Conservation (phyloP, 2,888 invertebrate genomes). For the Dryomyza anilis region DNA sequence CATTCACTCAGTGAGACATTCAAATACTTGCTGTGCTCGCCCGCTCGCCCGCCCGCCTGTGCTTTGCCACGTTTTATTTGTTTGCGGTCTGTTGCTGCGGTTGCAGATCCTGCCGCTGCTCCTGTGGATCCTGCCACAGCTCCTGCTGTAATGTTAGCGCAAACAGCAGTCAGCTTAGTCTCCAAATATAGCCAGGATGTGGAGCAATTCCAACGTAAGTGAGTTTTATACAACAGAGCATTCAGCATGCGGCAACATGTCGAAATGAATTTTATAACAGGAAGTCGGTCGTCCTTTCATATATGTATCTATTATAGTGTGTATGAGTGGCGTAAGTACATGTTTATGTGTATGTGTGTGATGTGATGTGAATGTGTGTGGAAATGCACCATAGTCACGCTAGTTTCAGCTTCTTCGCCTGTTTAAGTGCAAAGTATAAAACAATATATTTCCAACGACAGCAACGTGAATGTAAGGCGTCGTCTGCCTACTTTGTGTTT, state of each 20-base stretch:
- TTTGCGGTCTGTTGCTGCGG: slow-evolving; percentile 5
- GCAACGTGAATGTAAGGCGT: neutral
- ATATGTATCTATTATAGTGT: neutral
- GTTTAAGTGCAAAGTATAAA: neutral
- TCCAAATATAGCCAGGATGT: slow-evolving; percentile 6
- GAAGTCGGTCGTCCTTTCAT: neutral
- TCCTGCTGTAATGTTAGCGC: neutral
- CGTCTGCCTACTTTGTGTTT: no score
- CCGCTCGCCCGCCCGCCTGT: neutral
- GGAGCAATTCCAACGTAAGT: slow-evolving; percentile 7
- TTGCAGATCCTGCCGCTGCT: neutral
- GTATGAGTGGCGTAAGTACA: neutral
- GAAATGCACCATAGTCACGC: neutral
- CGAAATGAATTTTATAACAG: slow-evolving; percentile 21
- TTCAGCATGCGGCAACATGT: slow-evolving; percentile 13
- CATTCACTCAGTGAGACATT: neutral
- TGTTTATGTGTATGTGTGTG: neutral
- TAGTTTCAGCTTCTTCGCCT: neutral
- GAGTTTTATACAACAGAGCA: slow-evolving; percentile 17
- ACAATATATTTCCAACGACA: slow-evolving; percentile 8
- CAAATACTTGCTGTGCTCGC: neutral
- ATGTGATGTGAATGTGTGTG: neutral
- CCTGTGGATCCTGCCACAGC: neutral
- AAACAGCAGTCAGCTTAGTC: neutral
- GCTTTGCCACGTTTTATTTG: neutral